phyloP scores from a whole-genome alignment of 2,113 vertebrate genomes.

The Piaya cayana region DNA sequence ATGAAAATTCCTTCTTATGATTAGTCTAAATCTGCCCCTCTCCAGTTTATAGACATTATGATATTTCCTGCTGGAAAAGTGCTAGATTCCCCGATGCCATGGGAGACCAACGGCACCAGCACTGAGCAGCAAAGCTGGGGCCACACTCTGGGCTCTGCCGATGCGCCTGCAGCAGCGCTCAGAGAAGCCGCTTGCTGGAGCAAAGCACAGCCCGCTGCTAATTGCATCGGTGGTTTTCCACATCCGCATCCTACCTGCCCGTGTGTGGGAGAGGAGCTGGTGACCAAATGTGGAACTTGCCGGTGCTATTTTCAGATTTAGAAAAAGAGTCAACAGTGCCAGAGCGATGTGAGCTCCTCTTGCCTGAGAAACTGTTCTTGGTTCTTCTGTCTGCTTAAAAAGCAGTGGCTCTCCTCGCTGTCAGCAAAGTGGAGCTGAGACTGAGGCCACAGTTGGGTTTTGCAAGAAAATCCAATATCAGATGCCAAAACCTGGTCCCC shows the following conservation, averaged over 20 bases:
- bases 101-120: fast-evolving
- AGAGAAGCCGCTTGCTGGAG: not conserved
- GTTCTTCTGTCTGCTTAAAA: not conserved
- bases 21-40: no score
- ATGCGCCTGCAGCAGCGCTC: not conserved
- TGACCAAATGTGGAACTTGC: not conserved
- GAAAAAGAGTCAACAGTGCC: not conserved
- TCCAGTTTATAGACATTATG: no score
- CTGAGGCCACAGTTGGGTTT: fast-evolving
- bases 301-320: not conserved
- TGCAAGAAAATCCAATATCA: not conserved
- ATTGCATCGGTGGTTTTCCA: not conserved
- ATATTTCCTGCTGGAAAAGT: not conserved
- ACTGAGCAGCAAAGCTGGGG: fast-evolving
- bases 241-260: not conserved
- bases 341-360: not conserved
- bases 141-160: fast-evolving
- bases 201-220: not conserved
- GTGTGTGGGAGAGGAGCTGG: not conserved
- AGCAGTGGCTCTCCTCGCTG: not conserved
- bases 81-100: fast-evolving
- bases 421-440: not conserved
- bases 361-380: not conserved
- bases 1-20: no score
- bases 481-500: not conserved